These are phyloP conservation scores for Ernsta delagoae DNA, from an alignment of 2,888 invertebrate genomes.

Conservation along the genomic window DNA sequence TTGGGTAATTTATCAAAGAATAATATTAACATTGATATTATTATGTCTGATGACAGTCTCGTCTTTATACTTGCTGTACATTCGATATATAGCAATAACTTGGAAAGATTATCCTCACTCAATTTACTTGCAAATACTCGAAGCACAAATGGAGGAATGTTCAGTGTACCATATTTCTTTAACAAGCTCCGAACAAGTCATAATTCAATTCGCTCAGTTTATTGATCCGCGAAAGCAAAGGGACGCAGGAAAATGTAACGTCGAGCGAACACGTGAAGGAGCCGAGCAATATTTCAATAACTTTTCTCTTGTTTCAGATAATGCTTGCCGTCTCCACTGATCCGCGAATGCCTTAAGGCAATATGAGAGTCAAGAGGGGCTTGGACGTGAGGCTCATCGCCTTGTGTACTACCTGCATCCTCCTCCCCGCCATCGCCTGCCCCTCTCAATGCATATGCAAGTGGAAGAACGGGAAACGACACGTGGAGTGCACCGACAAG, in stretches of 20 bases:
- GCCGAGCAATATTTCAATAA: slow-evolving; percentile 25
- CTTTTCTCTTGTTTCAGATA: slow-evolving; percentile 74
- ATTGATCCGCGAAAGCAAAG: slow-evolving; percentile 45
- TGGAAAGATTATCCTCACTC: slow-evolving; percentile 33
- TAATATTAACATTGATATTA: too few relatives aligned
- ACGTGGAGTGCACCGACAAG: slow-evolving; percentile 93
- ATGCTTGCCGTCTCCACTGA: slow-evolving; percentile 59
- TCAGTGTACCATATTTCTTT: slow-evolving; percentile 37
- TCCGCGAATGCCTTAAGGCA: slow-evolving; percentile 69
- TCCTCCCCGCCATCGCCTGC: slow-evolving; percentile 85
- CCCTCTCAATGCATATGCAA: slow-evolving; percentile 93
- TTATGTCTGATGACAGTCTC: background rate
- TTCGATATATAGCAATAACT: slow-evolving; percentile 14
- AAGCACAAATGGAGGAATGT: slow-evolving; percentile 30
- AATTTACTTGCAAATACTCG: slow-evolving; percentile 35
- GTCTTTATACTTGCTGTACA: background rate
- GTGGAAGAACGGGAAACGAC: slow-evolving; percentile 97
- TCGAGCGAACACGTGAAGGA: slow-evolving; percentile 36
- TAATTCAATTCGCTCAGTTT: slow-evolving; percentile 42
- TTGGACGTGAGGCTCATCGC: slow-evolving; percentile 75
- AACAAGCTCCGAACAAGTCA: slow-evolving; percentile 37
- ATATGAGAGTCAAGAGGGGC: slow-evolving; percentile 69
- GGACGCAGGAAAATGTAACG: slow-evolving; percentile 39
- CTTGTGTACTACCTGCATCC: slow-evolving; percentile 75
- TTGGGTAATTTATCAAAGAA: too few relatives aligned